phyloP scores from a whole-genome alignment of 2,888 invertebrate species.

The Linnaemya vulpina region DNA sequence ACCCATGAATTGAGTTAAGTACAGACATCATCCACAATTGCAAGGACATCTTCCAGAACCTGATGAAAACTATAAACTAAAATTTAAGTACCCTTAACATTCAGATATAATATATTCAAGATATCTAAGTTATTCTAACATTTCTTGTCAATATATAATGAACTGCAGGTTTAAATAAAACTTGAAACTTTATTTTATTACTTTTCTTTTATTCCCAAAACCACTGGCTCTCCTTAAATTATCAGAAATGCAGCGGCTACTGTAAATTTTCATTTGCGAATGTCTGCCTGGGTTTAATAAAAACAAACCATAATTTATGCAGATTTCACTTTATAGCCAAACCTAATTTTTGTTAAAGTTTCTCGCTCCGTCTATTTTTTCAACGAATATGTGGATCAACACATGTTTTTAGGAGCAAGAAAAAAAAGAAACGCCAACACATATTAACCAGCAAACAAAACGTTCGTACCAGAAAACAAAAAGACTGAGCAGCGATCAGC shows the following conservation, averaged over 20 bases:
- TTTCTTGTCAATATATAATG: neutral
- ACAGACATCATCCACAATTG: too few relatives aligned
- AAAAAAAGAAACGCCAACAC: constrained; percentile 63
- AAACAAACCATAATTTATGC: constrained; percentile 69
- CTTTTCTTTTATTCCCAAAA: neutral
- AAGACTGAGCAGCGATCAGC: constrained; percentile 46
- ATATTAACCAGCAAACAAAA: constrained; percentile 51
- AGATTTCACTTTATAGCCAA: constrained; percentile 70
- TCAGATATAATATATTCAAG: too few relatives aligned
- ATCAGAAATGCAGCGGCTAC: neutral
- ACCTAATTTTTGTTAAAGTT: constrained; percentile 58
- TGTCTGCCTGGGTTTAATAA: constrained; percentile 15
- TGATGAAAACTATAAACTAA: too few relatives aligned
- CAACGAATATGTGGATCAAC: constrained; percentile 62
- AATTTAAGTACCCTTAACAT: too few relatives aligned
- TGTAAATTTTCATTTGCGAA: constrained; percentile 3
- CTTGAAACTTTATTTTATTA: constrained; percentile 8
- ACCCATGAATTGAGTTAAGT: too few relatives aligned
- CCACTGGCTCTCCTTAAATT: neutral
- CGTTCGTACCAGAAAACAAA: constrained; percentile 30
- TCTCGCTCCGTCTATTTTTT: constrained; percentile 3
- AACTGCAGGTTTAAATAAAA: neutral
- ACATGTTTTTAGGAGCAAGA: constrained; percentile 54
- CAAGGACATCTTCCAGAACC: too few relatives aligned
- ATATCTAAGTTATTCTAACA: neutral